phyloP scores from a whole-genome alignment of 2,888 invertebrate species.

The Enchytraeus crypticus region DNA sequence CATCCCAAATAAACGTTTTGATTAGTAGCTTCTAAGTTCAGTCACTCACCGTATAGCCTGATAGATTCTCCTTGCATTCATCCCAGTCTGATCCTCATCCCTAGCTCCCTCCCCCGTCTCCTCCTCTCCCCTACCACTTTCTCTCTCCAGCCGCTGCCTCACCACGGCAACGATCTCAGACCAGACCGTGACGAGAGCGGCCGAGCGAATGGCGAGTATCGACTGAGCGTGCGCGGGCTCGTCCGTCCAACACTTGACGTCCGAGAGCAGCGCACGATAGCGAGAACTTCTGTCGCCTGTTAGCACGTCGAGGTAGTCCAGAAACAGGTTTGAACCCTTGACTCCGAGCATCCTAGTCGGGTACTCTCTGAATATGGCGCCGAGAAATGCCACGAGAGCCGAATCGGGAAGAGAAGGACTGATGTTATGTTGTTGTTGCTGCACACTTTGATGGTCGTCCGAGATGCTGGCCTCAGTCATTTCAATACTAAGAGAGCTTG shows the following conservation, averaged over 20 bases:
- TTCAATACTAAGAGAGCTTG: too few species aligned
- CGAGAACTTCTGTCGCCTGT: constrained; percentile 35
- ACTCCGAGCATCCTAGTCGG: constrained; percentile 37
- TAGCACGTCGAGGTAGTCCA: constrained; percentile 42
- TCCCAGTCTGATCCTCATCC: constrained; percentile 14
- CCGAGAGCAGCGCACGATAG: constrained; percentile 40
- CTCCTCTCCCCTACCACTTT: constrained; percentile 22
- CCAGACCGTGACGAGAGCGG: constrained; percentile 44
- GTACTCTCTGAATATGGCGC: constrained; percentile 43
- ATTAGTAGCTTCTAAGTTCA: too few species aligned
- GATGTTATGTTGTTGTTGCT: too few species aligned
- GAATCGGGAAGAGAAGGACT: constrained; percentile 32
- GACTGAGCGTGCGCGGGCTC: constrained; percentile 45
- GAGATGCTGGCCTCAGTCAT: too few species aligned
- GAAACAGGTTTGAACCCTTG: constrained; percentile 38
- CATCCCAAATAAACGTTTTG: too few species aligned
- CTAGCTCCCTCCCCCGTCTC: constrained; percentile 23
- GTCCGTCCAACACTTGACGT: constrained; percentile 42
- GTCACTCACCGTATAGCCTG: constrained; percentile 35
- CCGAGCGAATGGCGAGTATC: constrained; percentile 42
- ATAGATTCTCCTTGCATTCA: constrained; percentile 32
- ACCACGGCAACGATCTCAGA: constrained; percentile 43
- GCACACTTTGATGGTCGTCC: too few species aligned
- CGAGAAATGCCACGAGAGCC: constrained; percentile 36
- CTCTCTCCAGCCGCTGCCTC: constrained; percentile 17